Conservation (phyloP, 2,113 vertebrate genomes). For the Python bivittatus region DNA sequence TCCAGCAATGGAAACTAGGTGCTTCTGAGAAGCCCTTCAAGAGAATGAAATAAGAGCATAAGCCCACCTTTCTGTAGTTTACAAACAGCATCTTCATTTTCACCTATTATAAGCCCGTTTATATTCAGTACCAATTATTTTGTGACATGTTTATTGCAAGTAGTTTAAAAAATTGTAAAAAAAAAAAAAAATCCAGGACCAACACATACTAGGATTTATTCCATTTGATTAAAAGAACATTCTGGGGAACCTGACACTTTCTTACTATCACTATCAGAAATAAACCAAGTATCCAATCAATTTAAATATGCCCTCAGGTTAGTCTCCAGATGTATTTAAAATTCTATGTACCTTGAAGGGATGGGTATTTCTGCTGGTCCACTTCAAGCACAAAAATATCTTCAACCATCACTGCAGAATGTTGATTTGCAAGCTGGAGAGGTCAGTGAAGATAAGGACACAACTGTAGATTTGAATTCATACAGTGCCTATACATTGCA, state of each 20-base stretch:
- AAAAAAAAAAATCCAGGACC: neutral
- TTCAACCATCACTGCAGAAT: neutral
- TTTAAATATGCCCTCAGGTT: neutral
- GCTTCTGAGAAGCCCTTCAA: neutral
- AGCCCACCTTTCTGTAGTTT: neutral
- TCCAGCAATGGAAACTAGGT: neutral
- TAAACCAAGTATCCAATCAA: neutral
- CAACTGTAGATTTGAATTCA: neutral
- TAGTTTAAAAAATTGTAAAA: neutral
- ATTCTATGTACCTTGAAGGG: neutral
- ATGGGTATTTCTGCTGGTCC: neutral
- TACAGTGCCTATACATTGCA: neutral
- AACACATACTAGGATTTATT: neutral
- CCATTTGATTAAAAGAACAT: neutral
- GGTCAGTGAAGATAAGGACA: neutral
- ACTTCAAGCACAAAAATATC: neutral
- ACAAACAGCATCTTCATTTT: neutral
- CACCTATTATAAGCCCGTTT: slow-evolving; percentile 7
- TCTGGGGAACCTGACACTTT: neutral
- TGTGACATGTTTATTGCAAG: neutral
- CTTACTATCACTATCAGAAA: neutral
- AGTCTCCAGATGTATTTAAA: neutral
- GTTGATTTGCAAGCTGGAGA: neutral
- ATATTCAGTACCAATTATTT: slow-evolving; percentile 20
- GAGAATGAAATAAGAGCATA: neutral